A percentile compares a stretch with the other conserved stretches of the same genome.
These are phyloP conservation scores for Drosophila virilis DNA, from an alignment of 1,140 invertebrate genomes.

Conservation along the genomic window DNA sequence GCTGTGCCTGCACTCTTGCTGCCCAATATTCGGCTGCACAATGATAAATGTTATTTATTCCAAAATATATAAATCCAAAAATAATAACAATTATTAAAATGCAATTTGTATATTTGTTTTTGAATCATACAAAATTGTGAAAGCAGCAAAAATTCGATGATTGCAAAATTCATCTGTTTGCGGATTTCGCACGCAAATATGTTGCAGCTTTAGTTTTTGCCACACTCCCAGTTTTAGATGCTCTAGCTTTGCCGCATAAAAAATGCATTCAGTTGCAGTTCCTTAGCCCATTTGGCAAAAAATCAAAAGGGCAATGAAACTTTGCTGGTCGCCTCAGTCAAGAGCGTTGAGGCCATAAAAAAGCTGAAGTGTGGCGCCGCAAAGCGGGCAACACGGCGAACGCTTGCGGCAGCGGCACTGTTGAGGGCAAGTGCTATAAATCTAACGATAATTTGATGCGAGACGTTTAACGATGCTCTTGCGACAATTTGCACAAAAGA, in stretches of 20 bases:
- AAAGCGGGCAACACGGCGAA: neutral
- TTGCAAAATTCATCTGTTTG: no score
- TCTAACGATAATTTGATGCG: conserved; percentile 41
- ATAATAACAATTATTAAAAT: no score
- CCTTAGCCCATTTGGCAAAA: conserved; percentile 16
- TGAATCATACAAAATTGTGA: no score
- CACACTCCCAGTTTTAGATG: no score
- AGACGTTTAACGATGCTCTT: conserved; percentile 37
- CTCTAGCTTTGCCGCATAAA: neutral
- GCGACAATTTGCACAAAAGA: conserved; percentile 7
- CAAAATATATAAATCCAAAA: no score
- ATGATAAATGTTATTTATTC: no score
- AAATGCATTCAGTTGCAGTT: neutral
- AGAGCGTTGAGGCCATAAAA: conserved; percentile 5
- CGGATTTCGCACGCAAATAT: no score
- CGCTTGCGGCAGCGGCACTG: neutral
- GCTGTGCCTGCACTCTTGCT: no score
- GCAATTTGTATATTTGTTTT: no score
- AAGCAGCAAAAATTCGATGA: no score
- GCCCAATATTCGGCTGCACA: no score
- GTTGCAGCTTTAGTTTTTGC: no score
- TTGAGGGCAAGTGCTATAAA: conserved; percentile 27
- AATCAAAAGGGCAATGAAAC: conserved; percentile 23
- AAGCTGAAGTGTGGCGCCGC: conserved; percentile 4
- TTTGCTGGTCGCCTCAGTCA: neutral